Conservation (phyloP, 2,797 vertebrate genomes). For the Myotis findleyi region DNA sequence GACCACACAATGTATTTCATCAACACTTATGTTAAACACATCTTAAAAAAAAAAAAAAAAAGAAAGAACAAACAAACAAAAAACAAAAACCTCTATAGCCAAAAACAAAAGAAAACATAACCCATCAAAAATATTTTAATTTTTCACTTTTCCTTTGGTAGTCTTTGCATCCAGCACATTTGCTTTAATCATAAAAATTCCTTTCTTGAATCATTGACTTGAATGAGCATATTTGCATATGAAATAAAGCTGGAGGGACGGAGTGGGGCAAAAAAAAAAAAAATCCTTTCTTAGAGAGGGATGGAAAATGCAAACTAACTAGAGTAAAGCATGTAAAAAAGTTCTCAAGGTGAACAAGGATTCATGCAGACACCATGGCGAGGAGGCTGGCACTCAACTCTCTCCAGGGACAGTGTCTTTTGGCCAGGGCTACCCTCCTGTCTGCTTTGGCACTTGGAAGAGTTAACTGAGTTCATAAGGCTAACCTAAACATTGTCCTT, state of each 20-base stretch:
- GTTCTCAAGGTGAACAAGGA: background rate
- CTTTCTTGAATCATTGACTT: too few relatives aligned
- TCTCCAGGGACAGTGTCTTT: background rate
- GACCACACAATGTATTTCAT: background rate
- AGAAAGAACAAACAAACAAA: background rate
- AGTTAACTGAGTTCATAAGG: background rate
- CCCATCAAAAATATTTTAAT: conserved; percentile 39
- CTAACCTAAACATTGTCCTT: conserved; percentile 38
- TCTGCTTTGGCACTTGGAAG: conserved; percentile 40
- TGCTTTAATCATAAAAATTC: conserved; percentile 20
- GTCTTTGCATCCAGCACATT: background rate
- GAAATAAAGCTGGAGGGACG: too few relatives aligned
- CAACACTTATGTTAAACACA: background rate
- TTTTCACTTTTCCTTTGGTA: conserved; percentile 8
- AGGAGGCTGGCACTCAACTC: background rate
- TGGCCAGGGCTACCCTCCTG: background rate
- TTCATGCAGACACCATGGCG: background rate
- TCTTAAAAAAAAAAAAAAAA: background rate
- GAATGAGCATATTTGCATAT: too few relatives aligned
- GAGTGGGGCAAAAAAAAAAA: too few relatives aligned
- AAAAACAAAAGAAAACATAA: conserved; percentile 36
- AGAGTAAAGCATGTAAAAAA: conserved; percentile 13
- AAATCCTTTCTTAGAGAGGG: conserved; percentile 1
- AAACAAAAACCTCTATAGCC: background rate
- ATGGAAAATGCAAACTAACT: background rate